Base-by-base conservation (phyloP, 2,888 invertebrate species). In the Tipula unca region DNA sequence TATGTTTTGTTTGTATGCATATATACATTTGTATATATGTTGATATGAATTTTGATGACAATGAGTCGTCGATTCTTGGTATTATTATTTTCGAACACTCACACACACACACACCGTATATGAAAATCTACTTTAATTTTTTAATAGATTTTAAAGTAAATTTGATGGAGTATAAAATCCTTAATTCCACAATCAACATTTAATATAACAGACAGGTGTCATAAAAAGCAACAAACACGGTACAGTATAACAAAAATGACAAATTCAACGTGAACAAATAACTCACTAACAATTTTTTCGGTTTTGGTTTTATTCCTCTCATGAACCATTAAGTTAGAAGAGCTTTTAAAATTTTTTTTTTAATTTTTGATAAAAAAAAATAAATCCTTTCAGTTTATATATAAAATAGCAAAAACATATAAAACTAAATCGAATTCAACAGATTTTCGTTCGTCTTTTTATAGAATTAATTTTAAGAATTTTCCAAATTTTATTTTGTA, bases 141-240 rank as follows among this genome's bases (percentile, higher is more conserved):
- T 69, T 69, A 83, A 83, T 83, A 83, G 35, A 83, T 83, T 83
- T 83, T 83, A 39, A 48, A 85, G 85, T 29, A 85, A 85, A 85
- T 29, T 85, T 85, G 85, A 85, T 85, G 85, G 54, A 85, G 54
- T 32, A 32, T 54, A 85, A 85, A 85, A 85, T 85, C 85, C 85
- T 85, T 83, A 83, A 83, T 83, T 32, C 83, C 29, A 36, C 85
- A 85, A 85, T 85, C 85, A 85, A 29, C 85, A 54, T 54, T 85
- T 29, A 48, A 85, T 54, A 84, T 36, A 84, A 84, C 32, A 84
- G 85, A 85, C 85, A 85, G 85, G 85, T 85, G 85, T 85, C 85
- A 85, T 42, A 85, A 82, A 29, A 82, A 0, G 29, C n/a, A n/a
- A n/a, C 82, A 29, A 82, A 29, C 14, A 82, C 29, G 17, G 48